Base-by-base conservation (phyloP, 2,797 vertebrate genomes). In the Myripristis jacobus region DNA sequence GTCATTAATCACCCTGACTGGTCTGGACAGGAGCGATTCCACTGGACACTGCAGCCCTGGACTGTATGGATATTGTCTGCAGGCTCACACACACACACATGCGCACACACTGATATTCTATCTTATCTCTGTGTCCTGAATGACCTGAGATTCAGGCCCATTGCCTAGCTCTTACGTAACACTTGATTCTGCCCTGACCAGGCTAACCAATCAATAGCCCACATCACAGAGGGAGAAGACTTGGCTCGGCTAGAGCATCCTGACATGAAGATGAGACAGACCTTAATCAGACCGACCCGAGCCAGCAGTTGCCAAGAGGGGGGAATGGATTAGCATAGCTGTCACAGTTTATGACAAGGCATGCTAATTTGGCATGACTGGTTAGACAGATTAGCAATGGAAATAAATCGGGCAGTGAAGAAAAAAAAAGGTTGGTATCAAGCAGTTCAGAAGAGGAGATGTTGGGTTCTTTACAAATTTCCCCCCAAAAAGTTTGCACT, bases 1-100 rank as follows among this genome's bases (percentile, higher is more conserved):
- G 59, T 62, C 59, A 62, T 62, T 50, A 47, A 62, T 62, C 59
- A 62, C 27, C 27, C 27, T 61, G 59, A 62, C 27, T 62, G 44
- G 8, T 31, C 43, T 48, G 27, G 46, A 62, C 58, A 60, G 41
- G 41, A 27, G 16, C 18, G 24, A 44, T 60, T 44, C 24, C 58
- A 60, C 4, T 25, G 41, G 41, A 44, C 52, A 54, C 52, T 54
- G 25, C 27, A 31, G 52, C 25, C n/a, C 16, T 31, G 25, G 3
- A 15, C 25, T 54, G 52, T 24, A 31, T n/a, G 16, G 15, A 27
- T 12, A 25, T 3, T 22, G 44, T 21, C 18, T 47, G n/a, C 44
- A 46, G 1, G 8, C 44, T 7, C 44, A 46, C 44, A 46, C 44
- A 19, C 44, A 47, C 44, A 47, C 13, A 16, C 24, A 27, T 15